Percentiles rank a stretch among this genome's conserved stretches.
Conservation (phyloP, 92 coral and sea anemone species). For the Zoanthus sociatus region DNA sequence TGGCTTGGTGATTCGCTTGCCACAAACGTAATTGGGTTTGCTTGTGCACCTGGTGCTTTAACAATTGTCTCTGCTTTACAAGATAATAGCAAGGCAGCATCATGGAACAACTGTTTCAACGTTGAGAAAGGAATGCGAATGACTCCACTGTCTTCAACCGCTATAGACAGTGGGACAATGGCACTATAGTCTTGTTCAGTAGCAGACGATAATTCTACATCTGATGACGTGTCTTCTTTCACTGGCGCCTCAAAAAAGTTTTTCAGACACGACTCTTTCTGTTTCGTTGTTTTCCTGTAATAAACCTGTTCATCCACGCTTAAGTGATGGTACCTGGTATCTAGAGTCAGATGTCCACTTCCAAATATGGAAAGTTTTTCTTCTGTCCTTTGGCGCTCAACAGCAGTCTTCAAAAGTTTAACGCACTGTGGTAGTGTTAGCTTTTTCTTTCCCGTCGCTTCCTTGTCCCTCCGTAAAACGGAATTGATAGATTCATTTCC, state of each 20-base stretch:
- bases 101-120: slow-evolving; percentile 24
- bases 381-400: slow-evolving; percentile 58
- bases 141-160: slow-evolving; percentile 44
- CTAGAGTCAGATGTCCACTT: slow-evolving; percentile 34
- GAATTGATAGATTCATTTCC: slow-evolving; percentile 65
- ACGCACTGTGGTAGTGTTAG: slow-evolving; percentile 49
- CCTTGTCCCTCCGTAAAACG: slow-evolving; percentile 47
- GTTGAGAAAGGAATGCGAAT: slow-evolving; percentile 51
- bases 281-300: slow-evolving; percentile 47
- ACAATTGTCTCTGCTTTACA: slow-evolving; percentile 32
- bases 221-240: neutral
- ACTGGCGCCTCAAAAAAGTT: neutral
- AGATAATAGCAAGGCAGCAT: slow-evolving; percentile 16
- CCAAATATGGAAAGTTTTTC: slow-evolving; percentile 56
- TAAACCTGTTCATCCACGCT: slow-evolving; percentile 32
- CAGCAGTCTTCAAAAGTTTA: slow-evolving; percentile 10
- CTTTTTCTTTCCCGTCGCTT: slow-evolving; percentile 28
- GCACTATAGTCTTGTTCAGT: neutral
- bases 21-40: slow-evolving; percentile 40
- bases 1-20: slow-evolving; percentile 43
- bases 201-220: neutral
- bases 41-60: slow-evolving; percentile 50
- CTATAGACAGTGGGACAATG: slow-evolving; percentile 24
- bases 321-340: neutral
- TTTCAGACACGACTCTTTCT: slow-evolving; percentile 42